phyloP scores from a whole-genome alignment of 2,113 vertebrate species.

The Rhadina sibilatrix region DNA sequence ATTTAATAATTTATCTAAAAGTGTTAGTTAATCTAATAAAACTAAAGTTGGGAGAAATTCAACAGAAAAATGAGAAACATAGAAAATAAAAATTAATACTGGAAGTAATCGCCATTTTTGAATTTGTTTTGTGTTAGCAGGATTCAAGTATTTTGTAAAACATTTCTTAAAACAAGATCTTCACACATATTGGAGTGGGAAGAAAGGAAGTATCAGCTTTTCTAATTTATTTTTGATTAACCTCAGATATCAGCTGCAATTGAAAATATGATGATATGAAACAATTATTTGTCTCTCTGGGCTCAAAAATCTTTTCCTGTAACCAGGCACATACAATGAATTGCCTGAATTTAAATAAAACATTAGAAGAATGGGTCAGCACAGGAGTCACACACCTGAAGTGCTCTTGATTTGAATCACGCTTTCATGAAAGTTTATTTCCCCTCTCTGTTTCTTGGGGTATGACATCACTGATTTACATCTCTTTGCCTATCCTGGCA shows the following conservation, averaged over 20 bases:
- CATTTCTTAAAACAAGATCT: not conserved
- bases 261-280: not conserved
- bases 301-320: not conserved
- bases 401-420: not conserved
- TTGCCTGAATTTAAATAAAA: not conserved
- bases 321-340: not conserved
- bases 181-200: not conserved
- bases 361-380: not conserved
- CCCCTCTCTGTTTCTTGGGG: not conserved
- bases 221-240: not conserved
- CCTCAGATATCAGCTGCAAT: not conserved
- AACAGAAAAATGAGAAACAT: not conserved
- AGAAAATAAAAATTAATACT: not conserved
- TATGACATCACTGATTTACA: not conserved
- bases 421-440: not conserved
- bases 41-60: not conserved
- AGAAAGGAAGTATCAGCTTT: not conserved
- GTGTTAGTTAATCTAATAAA: not conserved
- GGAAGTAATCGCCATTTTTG: not conserved
- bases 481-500: not conserved
- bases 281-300: not conserved
- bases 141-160: not conserved
- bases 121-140: not conserved
- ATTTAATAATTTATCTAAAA: not conserved
- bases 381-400: not conserved